Evolutionary conservation across 2,797 vertebrate species (phyloP).

Genomic region (Momotus momota): DNA sequence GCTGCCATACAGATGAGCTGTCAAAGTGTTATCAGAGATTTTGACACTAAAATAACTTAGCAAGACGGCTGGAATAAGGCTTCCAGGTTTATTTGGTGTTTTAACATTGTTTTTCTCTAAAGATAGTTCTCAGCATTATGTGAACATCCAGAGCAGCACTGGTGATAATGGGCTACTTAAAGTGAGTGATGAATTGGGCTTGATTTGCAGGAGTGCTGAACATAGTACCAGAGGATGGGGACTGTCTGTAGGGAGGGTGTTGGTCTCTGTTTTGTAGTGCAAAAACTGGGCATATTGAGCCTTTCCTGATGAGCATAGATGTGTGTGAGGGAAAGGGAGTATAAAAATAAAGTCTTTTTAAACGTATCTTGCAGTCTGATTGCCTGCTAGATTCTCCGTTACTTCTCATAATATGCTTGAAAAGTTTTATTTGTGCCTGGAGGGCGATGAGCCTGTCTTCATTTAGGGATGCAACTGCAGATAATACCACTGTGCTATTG

Average conservation of each 20-base stretch:
- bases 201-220: not conserved
- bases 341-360: conserved; percentile 40
- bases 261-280: not conserved
- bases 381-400: conserved; percentile 68
- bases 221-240: rapidly evolving
- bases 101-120: not conserved
- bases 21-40: conserved; percentile 18
- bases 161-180: not conserved
- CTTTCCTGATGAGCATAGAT: not conserved
- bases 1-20: not conserved
- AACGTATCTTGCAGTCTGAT: conserved; percentile 57
- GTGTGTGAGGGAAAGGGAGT: not conserved
- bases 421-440: conserved; percentile 77
- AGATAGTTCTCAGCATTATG: not conserved
- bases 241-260: not conserved
- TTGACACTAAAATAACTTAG: not conserved
- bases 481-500: conserved; percentile 47
- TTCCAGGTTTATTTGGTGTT: conserved; percentile 9
- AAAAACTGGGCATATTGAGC: not conserved
- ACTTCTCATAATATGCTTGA: conserved; percentile 77
- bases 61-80: conserved; percentile 4
- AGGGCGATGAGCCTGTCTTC: conserved; percentile 70
- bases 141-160: not conserved
- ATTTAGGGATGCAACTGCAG: conserved; percentile 74
- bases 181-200: not conserved